A percentile compares a stretch with the other conserved stretches of the same genome.
These are phyloP conservation scores for Diadumene lineata DNA, from an alignment of 92 coral and sea anemone species.

Conservation along the genomic window DNA sequence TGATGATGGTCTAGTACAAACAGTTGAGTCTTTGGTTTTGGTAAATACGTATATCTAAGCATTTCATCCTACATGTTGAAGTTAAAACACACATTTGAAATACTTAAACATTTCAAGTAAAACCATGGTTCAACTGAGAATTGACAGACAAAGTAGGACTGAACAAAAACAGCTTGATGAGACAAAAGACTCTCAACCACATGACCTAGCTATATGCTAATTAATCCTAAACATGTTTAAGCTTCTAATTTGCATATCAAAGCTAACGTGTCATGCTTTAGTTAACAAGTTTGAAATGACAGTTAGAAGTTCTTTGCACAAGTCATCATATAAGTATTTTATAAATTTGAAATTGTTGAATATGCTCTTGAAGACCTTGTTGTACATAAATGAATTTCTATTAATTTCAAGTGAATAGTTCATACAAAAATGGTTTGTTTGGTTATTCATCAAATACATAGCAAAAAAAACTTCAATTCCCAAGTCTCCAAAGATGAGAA, in stretches of 20 bases:
- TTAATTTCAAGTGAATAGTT: too few relatives aligned
- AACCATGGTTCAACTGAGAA: not conserved
- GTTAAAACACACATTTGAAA: not conserved
- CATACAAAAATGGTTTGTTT: too few relatives aligned
- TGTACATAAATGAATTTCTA: too few relatives aligned
- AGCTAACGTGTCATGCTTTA: conserved; percentile 22
- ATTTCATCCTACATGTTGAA: conserved; percentile 23
- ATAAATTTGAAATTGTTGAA: too few relatives aligned
- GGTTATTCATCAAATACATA: too few relatives aligned
- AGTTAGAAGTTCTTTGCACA: not conserved
- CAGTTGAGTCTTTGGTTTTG: conserved; percentile 44
- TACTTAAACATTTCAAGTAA: not conserved
- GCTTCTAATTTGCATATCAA: conserved; percentile 27
- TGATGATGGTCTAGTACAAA: conserved; percentile 36
- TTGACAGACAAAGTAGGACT: not conserved
- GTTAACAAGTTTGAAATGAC: not conserved
- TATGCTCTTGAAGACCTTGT: too few relatives aligned
- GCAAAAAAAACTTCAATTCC: too few relatives aligned
- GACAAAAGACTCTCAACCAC: conserved; percentile 9
- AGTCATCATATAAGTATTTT: too few relatives aligned
- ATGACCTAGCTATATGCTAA: conserved; percentile 26
- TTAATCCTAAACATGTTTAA: not conserved
- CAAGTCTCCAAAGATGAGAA: too few relatives aligned
- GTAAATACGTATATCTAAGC: conserved; percentile 37
- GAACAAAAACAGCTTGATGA: not conserved